Base-by-base conservation (phyloP, 2,797 vertebrate genomes). In the Gouania willdenowi region DNA sequence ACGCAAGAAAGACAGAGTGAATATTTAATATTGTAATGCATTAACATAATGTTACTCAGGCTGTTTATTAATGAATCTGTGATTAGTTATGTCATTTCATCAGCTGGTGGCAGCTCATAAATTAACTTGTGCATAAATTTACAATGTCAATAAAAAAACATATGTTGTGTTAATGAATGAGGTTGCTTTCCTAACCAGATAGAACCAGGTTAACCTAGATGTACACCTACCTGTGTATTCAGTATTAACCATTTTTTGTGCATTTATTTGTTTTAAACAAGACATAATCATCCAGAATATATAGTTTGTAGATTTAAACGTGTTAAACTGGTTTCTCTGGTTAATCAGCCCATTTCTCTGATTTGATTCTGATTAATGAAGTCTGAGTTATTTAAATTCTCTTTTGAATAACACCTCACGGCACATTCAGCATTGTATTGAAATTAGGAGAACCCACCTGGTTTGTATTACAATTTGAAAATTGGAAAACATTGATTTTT, bases 101-200 rank as follows among this genome's bases (percentile, higher is more conserved):
- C 64, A 42, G 43, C 33, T 24, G 23, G 17, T 24, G 41, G 25
- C 11, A 24, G 38, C 43, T 62, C 44, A 49, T 44, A 46, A 31
- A 65, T 63, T 58, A 50, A 39, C 31, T 51, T 13, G 9, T 35
- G 54, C 46, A 63, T 77, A 57, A 23, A 57, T 64, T 63, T 48
- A 24, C 41, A 54, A 34, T n/a, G n/a, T 55, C 41, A 57, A 53
- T 66, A 35, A 35, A 29, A 41, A 40, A 31, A 69, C 34, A 26
- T 39, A 16, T 33, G 28, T 49, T 24, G 14, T 15, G 33, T 31
- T 41, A 10, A 33, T 10, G 22, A 48, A 59, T 46, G 41, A 22
- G 49, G 25, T 49, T 25, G 23, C 22, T 26, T 46, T 21, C 30
- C 17, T 60, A 56, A 63, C 67, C 62, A 65, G 33, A 45, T 47